Conservation (phyloP, 2,797 vertebrate species). For the Scolopax rusticola region DNA sequence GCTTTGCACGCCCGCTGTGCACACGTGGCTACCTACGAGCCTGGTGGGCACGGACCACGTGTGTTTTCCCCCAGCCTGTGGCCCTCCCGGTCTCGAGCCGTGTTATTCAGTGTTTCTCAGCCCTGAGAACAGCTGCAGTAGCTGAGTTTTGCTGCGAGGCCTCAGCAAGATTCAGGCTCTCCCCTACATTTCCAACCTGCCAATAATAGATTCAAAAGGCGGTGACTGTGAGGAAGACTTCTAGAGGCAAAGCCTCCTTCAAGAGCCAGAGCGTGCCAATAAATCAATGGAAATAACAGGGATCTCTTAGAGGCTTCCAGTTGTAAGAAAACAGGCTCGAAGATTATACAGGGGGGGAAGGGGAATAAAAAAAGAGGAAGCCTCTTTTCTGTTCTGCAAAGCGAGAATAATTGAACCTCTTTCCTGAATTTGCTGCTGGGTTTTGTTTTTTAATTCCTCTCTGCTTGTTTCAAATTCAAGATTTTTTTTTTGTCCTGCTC, state of each 20-base stretch:
- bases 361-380: neutral
- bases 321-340: neutral
- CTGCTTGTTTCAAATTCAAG: neutral
- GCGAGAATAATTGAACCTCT: neutral
- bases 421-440: neutral
- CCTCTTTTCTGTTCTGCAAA: neutral
- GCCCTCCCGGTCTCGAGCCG: neutral
- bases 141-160: neutral
- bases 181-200: neutral
- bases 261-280: neutral
- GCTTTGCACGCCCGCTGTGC: rapidly evolving
- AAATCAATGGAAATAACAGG: neutral
- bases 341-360: neutral
- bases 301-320: neutral
- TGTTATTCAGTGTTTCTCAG: neutral
- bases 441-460: neutral
- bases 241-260: neutral
- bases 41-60: neutral
- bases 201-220: neutral
- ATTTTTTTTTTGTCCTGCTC: neutral
- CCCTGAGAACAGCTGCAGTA: neutral
- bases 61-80: neutral
- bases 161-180: neutral
- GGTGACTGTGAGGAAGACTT: neutral
- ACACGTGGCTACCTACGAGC: neutral